These are phyloP conservation scores for Trinectes maculatus DNA, from an alignment of 2,113 vertebrate species.

Conservation along the genomic window DNA sequence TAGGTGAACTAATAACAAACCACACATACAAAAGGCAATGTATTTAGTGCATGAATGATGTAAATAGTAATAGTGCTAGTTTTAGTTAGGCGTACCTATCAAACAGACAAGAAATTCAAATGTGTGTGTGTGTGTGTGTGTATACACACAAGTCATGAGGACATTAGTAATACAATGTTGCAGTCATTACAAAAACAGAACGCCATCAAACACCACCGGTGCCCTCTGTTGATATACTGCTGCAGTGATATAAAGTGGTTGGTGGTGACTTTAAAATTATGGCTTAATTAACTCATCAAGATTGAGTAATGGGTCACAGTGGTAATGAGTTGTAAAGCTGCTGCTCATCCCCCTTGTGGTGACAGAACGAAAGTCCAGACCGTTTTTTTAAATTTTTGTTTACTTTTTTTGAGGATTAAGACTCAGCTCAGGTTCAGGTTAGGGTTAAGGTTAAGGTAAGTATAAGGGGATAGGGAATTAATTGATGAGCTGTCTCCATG, in stretches of 20 bases:
- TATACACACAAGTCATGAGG: not conserved
- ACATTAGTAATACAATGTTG: slow-evolving; percentile 15
- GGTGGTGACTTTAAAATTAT: slow-evolving; percentile 53
- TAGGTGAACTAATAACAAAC: too few relatives aligned
- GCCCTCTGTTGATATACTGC: slow-evolving; percentile 24
- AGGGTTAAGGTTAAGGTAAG: not conserved
- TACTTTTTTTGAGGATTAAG: too few relatives aligned
- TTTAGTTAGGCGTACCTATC: not conserved
- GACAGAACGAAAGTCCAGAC: too few relatives aligned
- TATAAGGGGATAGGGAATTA: too few relatives aligned
- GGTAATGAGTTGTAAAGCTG: slow-evolving; percentile 6
- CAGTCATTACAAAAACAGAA: too few relatives aligned
- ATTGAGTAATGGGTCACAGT: slow-evolving; percentile 37
- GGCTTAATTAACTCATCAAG: slow-evolving; percentile 49
- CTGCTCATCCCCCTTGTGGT: not conserved
- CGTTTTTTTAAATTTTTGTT: too few relatives aligned
- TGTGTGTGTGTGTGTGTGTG: too few relatives aligned
- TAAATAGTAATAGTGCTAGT: too few relatives aligned
- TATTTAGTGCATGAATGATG: too few relatives aligned
- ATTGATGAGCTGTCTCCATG: too few relatives aligned
- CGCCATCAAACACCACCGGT: not conserved
- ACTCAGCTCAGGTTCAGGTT: too few relatives aligned
- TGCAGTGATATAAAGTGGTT: slow-evolving; percentile 27
- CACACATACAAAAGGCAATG: too few relatives aligned
- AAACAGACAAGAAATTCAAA: not conserved